Percentiles rank a stretch among this genome's conserved stretches.
Conservation (phyloP, 2,888 invertebrate genomes). For the Scrobipalpa costella region DNA sequence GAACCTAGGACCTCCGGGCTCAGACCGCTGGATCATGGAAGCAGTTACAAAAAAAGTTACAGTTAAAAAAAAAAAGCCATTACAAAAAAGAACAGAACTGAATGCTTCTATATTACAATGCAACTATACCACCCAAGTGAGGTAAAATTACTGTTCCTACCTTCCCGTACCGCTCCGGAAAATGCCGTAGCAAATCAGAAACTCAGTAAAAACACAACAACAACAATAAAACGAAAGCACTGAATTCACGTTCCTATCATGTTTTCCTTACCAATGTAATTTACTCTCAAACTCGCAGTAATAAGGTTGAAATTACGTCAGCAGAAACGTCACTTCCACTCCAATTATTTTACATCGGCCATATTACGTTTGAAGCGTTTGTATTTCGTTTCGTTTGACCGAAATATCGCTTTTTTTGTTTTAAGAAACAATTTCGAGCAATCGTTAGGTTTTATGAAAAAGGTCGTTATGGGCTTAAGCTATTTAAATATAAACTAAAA, state of each 20-base stretch:
- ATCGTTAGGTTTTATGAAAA: conserved; percentile 11
- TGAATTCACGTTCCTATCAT: background rate
- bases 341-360: conserved; percentile 30
- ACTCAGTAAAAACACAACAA: background rate
- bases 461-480: background rate
- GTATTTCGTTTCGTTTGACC: conserved; percentile 25
- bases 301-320: background rate
- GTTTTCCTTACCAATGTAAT: background rate
- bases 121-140: no score
- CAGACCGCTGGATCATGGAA: no score
- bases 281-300: background rate
- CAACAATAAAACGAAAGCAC: background rate
- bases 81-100: no score
- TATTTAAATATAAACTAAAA: no score
- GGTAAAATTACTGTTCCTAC: no score
- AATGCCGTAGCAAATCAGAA: background rate
- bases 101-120: no score
- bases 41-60: no score
- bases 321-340: conserved; percentile 7
- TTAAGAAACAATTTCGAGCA: background rate
- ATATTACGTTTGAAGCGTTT: conserved; percentile 28
- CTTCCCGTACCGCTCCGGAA: no score
- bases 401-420: conserved; percentile 13
- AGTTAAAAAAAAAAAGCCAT: no score
- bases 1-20: no score